Evolutionary conservation across 2,888 invertebrate species (phyloP), one percentile per base, ranked within the genome.

Genomic region (Epinotia ramella): DNA sequence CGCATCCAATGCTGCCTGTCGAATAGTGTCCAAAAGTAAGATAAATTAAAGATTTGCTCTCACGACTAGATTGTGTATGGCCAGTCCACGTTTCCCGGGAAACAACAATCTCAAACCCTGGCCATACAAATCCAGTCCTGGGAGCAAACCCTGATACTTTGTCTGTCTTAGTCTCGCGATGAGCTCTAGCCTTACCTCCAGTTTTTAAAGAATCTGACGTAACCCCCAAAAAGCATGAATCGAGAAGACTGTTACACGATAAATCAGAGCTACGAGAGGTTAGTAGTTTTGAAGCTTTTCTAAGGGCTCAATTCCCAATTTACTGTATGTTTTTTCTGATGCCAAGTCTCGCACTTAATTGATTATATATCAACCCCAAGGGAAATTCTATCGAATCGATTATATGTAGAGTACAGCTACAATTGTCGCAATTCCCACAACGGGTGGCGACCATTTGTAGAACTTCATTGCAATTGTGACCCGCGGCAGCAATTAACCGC

Each of bases 331-430:
- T 5, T 12, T 20, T 57, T 9, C 57, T 18, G 12, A 11, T 40
- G 11, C 40, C 11, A 49, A 28, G 20, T 53, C 60, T 20, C 12
- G 33, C 24, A 57, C 64, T 69, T 69, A 24, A 12, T 59, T 59
- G 20, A 74, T 65, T 49, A 68, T 56, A 70, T 64, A 40, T 20
- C 7, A 59, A 57, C 59, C 65, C 59, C 13, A 18, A 49, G 74
- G 70, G 74, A 70, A 75, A 70, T 71, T 66, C 53, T 53, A 18
- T 56, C 53, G 24, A 28, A 71, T 71, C 60, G 65, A 75, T 75
- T 60, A 53, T 63, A 33, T 33, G 9, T 40, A 33, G 16, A 33
- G 16, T 11, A 46, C n/a, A 53, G 7, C 53, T 49, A 16, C 24
- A 57, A 64, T 49, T 53, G 57, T 44, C 20, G 53, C 65, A 40